Percentiles rank a stretch among this genome's conserved stretches.
Evolutionary conservation across 2,888 invertebrate species (phyloP).

Genomic region (Cistogaster globosa): DNA sequence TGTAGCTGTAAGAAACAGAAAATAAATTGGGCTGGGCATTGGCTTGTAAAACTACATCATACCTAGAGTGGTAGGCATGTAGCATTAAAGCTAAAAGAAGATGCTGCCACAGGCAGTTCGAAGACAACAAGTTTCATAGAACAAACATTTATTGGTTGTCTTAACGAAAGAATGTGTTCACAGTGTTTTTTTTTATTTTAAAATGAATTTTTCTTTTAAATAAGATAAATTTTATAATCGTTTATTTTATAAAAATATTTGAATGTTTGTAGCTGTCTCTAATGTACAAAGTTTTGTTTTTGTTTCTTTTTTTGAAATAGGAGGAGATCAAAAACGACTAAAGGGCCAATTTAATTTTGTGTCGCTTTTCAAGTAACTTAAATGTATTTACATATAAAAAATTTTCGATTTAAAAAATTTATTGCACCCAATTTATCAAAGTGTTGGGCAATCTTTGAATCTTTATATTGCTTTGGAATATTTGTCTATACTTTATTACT

Average conservation of each 20-base stretch:
- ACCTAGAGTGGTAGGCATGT: slow-evolving; percentile 17
- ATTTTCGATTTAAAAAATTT: slow-evolving; percentile 75
- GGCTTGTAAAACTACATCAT: slow-evolving; percentile 36
- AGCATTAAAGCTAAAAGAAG: slow-evolving; percentile 19
- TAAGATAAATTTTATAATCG: slow-evolving; percentile 53
- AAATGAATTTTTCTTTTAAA: slow-evolving; percentile 66
- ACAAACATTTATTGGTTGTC: slow-evolving; percentile 46
- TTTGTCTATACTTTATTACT: slow-evolving; percentile 81
- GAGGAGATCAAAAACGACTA: slow-evolving; percentile 42
- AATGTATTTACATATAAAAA: slow-evolving; percentile 34
- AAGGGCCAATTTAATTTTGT: slow-evolving; percentile 52
- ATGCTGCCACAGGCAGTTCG: slow-evolving; percentile 29
- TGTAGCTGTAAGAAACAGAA: slow-evolving; percentile 38
- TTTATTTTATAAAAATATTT: not conserved
- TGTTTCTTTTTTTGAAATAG: not conserved
- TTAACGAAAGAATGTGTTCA: slow-evolving; percentile 25
- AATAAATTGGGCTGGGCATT: slow-evolving; percentile 74
- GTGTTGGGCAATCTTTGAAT: slow-evolving; percentile 61
- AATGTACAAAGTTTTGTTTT: no score
- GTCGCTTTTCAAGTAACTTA: slow-evolving; percentile 2
- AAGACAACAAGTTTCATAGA: slow-evolving; percentile 53
- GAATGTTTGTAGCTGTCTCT: no score
- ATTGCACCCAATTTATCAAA: slow-evolving; percentile 81
- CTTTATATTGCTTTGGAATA: slow-evolving; percentile 74
- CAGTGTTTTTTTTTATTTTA: not conserved